A percentile compares a stretch with the other conserved stretches of the same genome.
Conservation (phyloP, 2,797 vertebrate species). For the Artibeus jamaicensis region DNA sequence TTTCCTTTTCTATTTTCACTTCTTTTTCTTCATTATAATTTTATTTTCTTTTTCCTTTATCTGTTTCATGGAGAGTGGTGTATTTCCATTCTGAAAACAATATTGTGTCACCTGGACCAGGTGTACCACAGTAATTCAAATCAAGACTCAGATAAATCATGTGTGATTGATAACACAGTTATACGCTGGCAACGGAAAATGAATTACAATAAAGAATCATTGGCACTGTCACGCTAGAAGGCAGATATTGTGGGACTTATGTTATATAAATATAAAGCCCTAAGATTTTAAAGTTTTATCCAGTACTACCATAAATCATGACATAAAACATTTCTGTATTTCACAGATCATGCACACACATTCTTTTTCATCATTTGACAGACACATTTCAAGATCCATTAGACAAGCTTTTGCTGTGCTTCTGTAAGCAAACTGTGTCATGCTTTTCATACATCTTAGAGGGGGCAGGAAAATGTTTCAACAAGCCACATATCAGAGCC, state of each 20-base stretch:
- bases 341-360: slow-evolving; percentile 49
- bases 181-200: slow-evolving; percentile 16
- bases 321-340: slow-evolving; percentile 44
- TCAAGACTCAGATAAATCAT: slow-evolving; percentile 51
- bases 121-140: neutral
- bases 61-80: neutral
- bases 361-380: slow-evolving; percentile 43
- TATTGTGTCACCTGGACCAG: slow-evolving; percentile 39
- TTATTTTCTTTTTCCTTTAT: neutral
- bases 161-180: slow-evolving; percentile 50
- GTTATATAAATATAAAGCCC: slow-evolving; percentile 43
- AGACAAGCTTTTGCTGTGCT: neutral
- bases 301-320: slow-evolving; percentile 37
- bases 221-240: neutral
- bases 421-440: slow-evolving; percentile 5
- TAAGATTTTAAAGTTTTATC: slow-evolving; percentile 42
- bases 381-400: slow-evolving; percentile 51
- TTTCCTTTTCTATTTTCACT: neutral
- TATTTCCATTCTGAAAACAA: slow-evolving; percentile 35
- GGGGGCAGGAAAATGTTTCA: neutral
- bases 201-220: slow-evolving; percentile 58
- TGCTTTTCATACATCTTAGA: neutral
- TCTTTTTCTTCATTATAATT: neutral
- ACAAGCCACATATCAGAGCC: neutral
- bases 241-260: slow-evolving; percentile 33